Conservation (phyloP, 2,888 invertebrate genomes). For the Leptinotarsa haldemani region DNA sequence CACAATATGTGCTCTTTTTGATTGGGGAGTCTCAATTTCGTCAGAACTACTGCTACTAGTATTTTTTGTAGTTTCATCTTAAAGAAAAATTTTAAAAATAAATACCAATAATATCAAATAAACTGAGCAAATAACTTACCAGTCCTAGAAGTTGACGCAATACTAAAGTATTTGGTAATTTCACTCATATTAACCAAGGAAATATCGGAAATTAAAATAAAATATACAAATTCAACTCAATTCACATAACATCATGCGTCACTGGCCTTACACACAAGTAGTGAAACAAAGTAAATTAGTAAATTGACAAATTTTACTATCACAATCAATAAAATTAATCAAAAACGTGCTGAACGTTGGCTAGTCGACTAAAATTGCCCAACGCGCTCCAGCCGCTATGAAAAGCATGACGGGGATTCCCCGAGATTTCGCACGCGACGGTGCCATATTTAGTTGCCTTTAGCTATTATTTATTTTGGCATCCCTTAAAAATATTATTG, state of each 20-base stretch:
- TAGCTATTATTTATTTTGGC: slow-evolving; percentile 3
- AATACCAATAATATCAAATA: slow-evolving; percentile 9
- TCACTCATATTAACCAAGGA: slow-evolving; percentile 9
- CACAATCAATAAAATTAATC: slow-evolving; percentile 6
- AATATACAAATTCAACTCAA: slow-evolving; percentile 9
- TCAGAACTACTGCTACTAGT: slow-evolving; percentile 9
- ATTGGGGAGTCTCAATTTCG: slow-evolving; percentile 5
- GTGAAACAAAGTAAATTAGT: slow-evolving; percentile 9
- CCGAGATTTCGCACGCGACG: slow-evolving; percentile 1
- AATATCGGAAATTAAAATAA: slow-evolving; percentile 9
- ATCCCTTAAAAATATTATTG: slow-evolving; percentile 9
- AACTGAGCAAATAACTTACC: slow-evolving; percentile 9
- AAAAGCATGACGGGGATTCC: slow-evolving; percentile 6
- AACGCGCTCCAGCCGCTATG: slow-evolving; percentile 9
- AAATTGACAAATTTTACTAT: slow-evolving; percentile 9
- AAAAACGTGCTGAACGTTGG: slow-evolving; percentile 9
- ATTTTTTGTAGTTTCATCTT: slow-evolving; percentile 8
- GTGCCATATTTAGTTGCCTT: not conserved
- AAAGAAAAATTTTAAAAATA: slow-evolving; percentile 7
- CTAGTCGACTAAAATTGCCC: slow-evolving; percentile 4
- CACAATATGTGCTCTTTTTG: slow-evolving; percentile 9
- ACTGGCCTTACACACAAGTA: slow-evolving; percentile 9
- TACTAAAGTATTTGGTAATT: slow-evolving; percentile 8
- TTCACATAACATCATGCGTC: slow-evolving; percentile 9
- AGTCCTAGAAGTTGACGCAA: slow-evolving; percentile 9